Base-by-base conservation (phyloP, 2,113 vertebrate genomes). In the Sander lucioperca region DNA sequence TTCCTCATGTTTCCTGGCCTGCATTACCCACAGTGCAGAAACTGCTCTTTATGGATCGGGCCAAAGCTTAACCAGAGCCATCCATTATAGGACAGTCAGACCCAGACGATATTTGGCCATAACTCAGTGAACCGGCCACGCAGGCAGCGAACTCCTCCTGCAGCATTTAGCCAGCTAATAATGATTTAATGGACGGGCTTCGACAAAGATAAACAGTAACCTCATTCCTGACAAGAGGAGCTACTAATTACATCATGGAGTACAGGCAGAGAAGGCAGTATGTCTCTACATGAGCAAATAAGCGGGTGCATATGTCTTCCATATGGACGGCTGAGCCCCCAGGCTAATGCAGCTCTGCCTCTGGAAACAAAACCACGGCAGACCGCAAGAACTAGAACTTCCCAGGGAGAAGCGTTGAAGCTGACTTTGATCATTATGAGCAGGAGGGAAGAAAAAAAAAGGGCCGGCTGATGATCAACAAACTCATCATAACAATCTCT, bases 131-230 rank as follows among this genome's bases (percentile, higher is more conserved):
- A 57, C 2, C 27, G 36, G 74, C 77, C 85, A 80, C 63, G 62
- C 77, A 81, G 87, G 83, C 88, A 85, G 69, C 78, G 4, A 82
- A 81, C 83, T 88, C 86, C 83, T 92, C 88, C 86, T 73, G 75
- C 85, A 89, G 85, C 86, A 79, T 90, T 86, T 85, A 87, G 85
- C 66, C 78, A n/a, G 63, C 88, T 92, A 92, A 92, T 90, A 87
- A 89, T 86, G 89, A 91, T 91, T 92, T 90, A 92, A 88, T 83
- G 81, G 77, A 86, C 69, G 36, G 82, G 61, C 79, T 81, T 16
- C 39, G 51, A 87, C 88, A 80, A 84, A 91, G 91, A 92, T 78
- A 83, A 90, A 91, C 87, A 83, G 80, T 47, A 79, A 74, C 80
- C 84, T 87, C 71, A 57, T 81, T 82, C 80, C 73, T 81, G 80